phyloP scores from a whole-genome alignment of 2,888 invertebrate genomes.

The Lamellibrachia satsuma region DNA sequence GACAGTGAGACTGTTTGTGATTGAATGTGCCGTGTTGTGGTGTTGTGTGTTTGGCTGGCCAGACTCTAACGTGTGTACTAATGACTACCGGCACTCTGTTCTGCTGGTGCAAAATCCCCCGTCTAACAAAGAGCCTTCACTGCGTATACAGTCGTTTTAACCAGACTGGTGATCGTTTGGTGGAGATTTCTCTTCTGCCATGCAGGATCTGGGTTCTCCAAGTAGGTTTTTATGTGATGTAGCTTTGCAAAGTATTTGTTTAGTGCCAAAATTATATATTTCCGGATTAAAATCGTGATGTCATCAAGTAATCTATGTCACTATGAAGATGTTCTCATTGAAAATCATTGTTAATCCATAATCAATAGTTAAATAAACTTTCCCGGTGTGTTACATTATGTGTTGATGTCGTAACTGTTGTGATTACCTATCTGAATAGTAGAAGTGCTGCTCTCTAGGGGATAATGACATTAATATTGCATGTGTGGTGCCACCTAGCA shows the following conservation, averaged over 20 bases:
- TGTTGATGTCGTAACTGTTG: background rate
- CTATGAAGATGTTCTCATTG: background rate
- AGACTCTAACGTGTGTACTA: background rate
- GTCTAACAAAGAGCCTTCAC: background rate
- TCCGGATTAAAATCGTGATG: background rate
- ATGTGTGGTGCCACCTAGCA: background rate
- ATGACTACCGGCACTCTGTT: background rate
- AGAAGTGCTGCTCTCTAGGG: background rate
- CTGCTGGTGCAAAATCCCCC: background rate
- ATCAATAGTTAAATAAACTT: background rate
- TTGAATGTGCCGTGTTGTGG: background rate
- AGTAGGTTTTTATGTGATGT: background rate
- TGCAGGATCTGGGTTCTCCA: background rate
- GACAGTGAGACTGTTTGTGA: constrained; percentile 17
- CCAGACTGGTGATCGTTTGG: background rate
- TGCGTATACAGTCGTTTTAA: background rate
- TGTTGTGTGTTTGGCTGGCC: background rate
- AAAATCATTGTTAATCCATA: background rate
- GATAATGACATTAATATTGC: background rate
- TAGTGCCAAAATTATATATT: background rate
- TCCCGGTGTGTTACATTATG: background rate
- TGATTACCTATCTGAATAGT: background rate
- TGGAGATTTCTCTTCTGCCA: background rate
- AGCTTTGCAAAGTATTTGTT: background rate
- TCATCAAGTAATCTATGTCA: background rate